phyloP scores from a whole-genome alignment of 2,113 vertebrate genomes.

The Otocyon megalotis region DNA sequence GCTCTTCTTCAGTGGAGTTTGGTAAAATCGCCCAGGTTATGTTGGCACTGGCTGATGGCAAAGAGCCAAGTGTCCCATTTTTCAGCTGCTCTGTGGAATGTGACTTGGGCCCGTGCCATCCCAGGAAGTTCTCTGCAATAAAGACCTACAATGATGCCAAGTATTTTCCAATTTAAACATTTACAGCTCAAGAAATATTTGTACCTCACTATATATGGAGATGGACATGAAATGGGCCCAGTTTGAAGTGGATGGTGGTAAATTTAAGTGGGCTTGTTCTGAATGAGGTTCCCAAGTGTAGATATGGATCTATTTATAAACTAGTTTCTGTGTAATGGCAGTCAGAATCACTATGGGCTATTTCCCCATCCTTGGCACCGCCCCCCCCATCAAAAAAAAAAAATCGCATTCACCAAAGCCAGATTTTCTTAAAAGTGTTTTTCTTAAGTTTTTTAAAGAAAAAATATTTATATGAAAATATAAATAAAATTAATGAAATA shows the following conservation, averaged over 20 bases:
- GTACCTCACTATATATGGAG: neutral
- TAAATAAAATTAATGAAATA: too few relatives aligned
- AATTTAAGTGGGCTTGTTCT: neutral
- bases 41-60: slow-evolving; percentile 89
- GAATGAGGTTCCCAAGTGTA: neutral
- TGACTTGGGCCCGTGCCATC: slow-evolving; percentile 95
- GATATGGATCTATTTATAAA: neutral
- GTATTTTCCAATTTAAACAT: slow-evolving; percentile 29
- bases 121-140: slow-evolving; percentile 93
- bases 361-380: neutral
- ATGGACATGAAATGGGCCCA: neutral
- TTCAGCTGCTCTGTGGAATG: slow-evolving; percentile 93
- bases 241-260: neutral
- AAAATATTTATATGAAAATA: neutral
- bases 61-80: slow-evolving; percentile 92
- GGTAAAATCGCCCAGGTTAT: slow-evolving; percentile 90
- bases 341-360: neutral
- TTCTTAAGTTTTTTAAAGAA: neutral
- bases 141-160: slow-evolving; percentile 78
- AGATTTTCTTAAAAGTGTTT: neutral
- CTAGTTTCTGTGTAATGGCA: neutral
- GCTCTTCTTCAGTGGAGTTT: slow-evolving; percentile 88
- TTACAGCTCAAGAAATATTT: neutral
- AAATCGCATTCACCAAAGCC: neutral
- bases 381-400: neutral